These are phyloP conservation scores for Caenorhabditis japonica DNA, from an alignment of 2,888 invertebrate genomes.

Conservation along the genomic window DNA sequence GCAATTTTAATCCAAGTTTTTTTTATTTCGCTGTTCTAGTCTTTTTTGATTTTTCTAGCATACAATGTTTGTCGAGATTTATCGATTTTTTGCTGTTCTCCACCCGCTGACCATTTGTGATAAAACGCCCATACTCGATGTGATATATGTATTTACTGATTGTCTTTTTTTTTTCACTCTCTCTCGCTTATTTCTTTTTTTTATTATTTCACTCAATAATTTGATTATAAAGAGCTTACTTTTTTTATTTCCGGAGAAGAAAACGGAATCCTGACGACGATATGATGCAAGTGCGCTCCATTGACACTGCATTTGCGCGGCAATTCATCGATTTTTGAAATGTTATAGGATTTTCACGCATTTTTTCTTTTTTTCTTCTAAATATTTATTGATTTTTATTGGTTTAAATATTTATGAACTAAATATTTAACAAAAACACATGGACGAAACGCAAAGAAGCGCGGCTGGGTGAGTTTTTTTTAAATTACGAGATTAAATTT, in stretches of 20 bases:
- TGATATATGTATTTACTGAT: too few relatives aligned
- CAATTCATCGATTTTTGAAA: constrained; percentile 8
- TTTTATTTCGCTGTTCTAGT: constrained; percentile 5
- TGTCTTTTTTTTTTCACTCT: too few relatives aligned
- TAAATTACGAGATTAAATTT: background rate
- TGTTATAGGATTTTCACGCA: background rate
- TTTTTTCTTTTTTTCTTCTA: background rate
- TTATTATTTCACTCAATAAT: constrained; percentile 2
- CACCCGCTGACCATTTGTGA: constrained; percentile 45
- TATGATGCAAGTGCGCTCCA: constrained; percentile 25
- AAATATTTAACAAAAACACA: background rate
- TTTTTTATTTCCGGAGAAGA: background rate
- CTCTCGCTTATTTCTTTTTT: background rate
- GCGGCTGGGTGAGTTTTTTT: background rate
- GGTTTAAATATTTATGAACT: background rate
- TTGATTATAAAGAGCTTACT: constrained; percentile 12
- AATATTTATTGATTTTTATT: background rate
- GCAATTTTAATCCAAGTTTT: too few relatives aligned
- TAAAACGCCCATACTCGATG: constrained; percentile 15
- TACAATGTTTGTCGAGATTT: constrained; percentile 17
- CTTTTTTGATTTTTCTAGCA: constrained; percentile 10
- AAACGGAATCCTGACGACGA: background rate
- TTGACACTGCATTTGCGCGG: constrained; percentile 7
- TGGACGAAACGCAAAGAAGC: constrained; percentile 20
- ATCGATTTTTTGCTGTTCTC: constrained; percentile 1